Conservation (phyloP, 2,797 vertebrate species). For the Chaenodraco wilsoni region DNA sequence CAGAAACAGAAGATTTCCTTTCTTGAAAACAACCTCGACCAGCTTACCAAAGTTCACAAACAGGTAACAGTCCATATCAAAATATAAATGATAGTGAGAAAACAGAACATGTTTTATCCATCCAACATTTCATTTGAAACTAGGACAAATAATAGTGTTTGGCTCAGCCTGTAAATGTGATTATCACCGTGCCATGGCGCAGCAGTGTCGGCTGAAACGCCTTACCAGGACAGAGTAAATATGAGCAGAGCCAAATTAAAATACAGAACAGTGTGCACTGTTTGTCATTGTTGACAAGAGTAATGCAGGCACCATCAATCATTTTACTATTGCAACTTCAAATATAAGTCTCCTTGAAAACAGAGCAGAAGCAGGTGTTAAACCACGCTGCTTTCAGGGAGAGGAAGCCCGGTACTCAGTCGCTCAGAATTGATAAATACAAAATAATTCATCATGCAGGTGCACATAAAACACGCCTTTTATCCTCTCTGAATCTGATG, state of each 20-base stretch:
- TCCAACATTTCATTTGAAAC: constrained; percentile 1
- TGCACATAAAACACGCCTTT: constrained; percentile 11
- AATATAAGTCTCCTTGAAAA: constrained; percentile 59
- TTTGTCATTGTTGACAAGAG: constrained; percentile 42
- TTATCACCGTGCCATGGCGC: background rate
- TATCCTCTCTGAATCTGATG: background rate
- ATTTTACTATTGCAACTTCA: constrained; percentile 40
- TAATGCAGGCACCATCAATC: constrained; percentile 54
- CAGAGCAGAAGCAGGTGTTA: constrained; percentile 38
- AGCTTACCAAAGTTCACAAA: constrained; percentile 98
- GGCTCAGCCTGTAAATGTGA: background rate
- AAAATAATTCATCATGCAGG: constrained; percentile 33
- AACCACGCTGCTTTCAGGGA: constrained; percentile 24
- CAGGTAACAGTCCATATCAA: constrained; percentile 82
- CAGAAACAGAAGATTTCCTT: constrained; percentile 99
- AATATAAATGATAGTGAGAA: background rate
- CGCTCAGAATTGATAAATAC: constrained; percentile 38
- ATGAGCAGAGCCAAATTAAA: constrained; percentile 46
- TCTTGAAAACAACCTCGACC: constrained; percentile 98
- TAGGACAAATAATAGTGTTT: background rate
- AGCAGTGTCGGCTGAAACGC: background rate
- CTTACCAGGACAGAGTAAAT: too few species aligned
- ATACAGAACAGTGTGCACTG: constrained; percentile 26
- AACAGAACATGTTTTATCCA: constrained; percentile 1
- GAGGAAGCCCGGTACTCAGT: background rate